These are phyloP conservation scores for Metopolophium dirhodum DNA, from an alignment of 1,140 invertebrate species.

Conservation along the genomic window DNA sequence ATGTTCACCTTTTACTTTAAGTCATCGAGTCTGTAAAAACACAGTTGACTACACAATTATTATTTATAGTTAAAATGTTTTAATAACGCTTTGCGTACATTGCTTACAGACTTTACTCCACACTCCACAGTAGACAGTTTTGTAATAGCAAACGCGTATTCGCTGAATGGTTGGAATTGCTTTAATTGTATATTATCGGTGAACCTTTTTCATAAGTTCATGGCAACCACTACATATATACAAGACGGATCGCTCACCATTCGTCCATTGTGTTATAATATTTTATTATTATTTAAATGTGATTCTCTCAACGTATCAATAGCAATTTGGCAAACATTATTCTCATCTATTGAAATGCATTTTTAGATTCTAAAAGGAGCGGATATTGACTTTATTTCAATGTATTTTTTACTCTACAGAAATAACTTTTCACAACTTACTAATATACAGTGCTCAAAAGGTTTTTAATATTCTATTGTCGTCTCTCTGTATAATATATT, in stretches of 20 bases:
- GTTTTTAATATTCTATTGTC: not conserved
- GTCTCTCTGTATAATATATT: not conserved
- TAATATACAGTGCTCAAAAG: not conserved
- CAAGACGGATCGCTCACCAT: not conserved
- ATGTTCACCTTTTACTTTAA: not conserved
- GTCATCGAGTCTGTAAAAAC: not conserved
- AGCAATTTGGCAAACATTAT: not conserved
- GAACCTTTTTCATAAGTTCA: not conserved
- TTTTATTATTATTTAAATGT: slow-evolving; percentile 10
- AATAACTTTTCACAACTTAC: not conserved
- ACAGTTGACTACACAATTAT: not conserved
- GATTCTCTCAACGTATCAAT: not conserved
- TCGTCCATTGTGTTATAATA: not conserved
- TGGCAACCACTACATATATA: not conserved
- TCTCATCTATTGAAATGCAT: not conserved
- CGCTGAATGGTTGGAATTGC: not conserved
- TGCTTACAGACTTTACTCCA: not conserved
- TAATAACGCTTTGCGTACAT: not conserved
- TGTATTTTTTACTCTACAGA: not conserved
- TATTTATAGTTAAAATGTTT: not conserved
- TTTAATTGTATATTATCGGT: not conserved
- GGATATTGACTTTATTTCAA: not conserved
- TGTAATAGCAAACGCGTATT: not conserved
- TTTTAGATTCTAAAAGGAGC: not conserved
- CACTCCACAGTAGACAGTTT: not conserved